phyloP scores from a whole-genome alignment of 1,140 invertebrate genomes.

The Heterodera carotae region DNA sequence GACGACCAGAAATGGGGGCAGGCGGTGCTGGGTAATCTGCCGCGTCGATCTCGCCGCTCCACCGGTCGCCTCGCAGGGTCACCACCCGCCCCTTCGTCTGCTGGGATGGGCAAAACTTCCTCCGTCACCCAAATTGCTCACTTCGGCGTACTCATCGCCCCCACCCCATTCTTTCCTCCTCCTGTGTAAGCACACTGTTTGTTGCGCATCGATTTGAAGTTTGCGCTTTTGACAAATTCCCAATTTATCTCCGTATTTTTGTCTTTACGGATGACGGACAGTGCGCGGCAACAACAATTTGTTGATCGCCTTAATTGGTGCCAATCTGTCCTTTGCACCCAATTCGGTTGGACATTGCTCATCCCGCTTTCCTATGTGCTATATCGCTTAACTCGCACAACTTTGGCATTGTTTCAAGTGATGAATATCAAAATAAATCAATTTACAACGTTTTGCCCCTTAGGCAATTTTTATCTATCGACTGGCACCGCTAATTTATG shows the following conservation, averaged over 20 bases:
- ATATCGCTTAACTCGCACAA: conserved; percentile 44
- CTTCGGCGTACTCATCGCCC: background rate
- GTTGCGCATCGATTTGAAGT: background rate
- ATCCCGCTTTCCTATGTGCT: conserved; percentile 32
- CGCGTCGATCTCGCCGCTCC: background rate
- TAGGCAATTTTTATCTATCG: conserved; percentile 45
- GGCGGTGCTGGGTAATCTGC: background rate
- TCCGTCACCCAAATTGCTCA: background rate
- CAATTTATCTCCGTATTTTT: too few species aligned
- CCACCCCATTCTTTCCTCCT: background rate
- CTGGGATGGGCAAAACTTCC: background rate
- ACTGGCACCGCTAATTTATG: conserved; percentile 43
- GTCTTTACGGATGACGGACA: background rate
- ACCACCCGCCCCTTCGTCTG: background rate
- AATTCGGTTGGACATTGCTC: background rate
- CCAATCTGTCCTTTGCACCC: background rate
- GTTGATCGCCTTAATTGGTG: background rate
- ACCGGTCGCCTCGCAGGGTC: too few species aligned
- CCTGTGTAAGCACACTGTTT: background rate
- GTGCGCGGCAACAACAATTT: background rate
- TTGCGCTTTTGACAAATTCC: background rate
- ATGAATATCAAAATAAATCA: background rate
- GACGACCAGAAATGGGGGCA: background rate
- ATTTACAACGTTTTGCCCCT: background rate
- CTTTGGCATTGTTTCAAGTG: conserved; percentile 44